phyloP scores from a whole-genome alignment of 2,113 vertebrate species.

The Leptodactylus fuscus region DNA sequence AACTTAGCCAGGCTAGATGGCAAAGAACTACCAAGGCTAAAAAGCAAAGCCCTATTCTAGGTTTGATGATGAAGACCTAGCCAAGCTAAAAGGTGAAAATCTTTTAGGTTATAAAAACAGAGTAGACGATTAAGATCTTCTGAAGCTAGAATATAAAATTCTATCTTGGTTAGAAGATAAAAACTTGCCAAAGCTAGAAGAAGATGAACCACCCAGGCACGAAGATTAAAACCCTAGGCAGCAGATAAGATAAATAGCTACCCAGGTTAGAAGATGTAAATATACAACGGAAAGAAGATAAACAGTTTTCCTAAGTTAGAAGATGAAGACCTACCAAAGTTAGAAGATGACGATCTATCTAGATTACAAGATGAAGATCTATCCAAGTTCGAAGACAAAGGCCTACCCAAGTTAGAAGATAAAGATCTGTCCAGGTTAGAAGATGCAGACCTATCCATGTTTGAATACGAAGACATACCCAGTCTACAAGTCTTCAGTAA shows the following conservation, averaged over 20 bases:
- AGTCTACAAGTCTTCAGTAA: too few species aligned
- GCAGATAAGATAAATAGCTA: background rate
- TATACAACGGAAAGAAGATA: background rate
- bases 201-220: background rate
- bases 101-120: too few species aligned
- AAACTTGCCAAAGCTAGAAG: background rate
- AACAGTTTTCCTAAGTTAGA: too few species aligned
- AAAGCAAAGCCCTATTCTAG: too few species aligned
- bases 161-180: too few species aligned
- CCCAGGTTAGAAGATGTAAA: background rate
- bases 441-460: background rate
- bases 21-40: too few species aligned
- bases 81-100: background rate
- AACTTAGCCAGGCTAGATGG: too few species aligned
- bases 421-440: background rate
- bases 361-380: too few species aligned
- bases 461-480: too few species aligned
- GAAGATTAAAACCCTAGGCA: background rate
- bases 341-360: background rate
- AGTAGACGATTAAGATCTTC: too few species aligned
- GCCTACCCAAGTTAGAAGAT: background rate
- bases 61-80: background rate
- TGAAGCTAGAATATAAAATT: too few species aligned
- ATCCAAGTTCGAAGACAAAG: background rate
- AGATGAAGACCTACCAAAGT: background rate